These are phyloP conservation scores for Rhinopomastus cyanomelas DNA, from an alignment of 2,113 vertebrate genomes.

Conservation along the genomic window DNA sequence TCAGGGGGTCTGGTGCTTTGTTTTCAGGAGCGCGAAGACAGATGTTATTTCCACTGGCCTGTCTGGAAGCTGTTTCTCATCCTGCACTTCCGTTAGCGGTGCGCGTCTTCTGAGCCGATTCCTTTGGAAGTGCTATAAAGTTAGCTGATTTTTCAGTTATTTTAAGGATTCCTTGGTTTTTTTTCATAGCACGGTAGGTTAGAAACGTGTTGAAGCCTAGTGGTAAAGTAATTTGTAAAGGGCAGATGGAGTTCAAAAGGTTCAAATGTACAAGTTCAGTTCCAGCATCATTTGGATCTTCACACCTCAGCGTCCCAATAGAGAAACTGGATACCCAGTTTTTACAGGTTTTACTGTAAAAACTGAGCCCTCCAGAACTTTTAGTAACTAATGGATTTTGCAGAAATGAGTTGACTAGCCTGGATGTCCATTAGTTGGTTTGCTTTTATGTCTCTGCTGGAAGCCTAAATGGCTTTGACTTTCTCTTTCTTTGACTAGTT, in stretches of 20 bases:
- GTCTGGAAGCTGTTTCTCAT: not conserved
- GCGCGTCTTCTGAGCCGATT: slow-evolving; percentile 7
- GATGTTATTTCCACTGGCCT: not conserved
- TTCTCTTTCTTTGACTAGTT: slow-evolving; percentile 43
- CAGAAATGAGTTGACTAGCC: slow-evolving; percentile 77
- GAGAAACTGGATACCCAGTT: slow-evolving; percentile 76
- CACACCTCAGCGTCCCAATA: slow-evolving; percentile 74
- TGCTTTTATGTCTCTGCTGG: slow-evolving; percentile 66
- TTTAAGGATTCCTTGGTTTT: slow-evolving; percentile 7
- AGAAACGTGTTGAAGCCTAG: slow-evolving; percentile 41
- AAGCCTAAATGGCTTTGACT: slow-evolving; percentile 64
- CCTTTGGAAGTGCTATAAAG: slow-evolving; percentile 51
- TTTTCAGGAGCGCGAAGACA: not conserved
- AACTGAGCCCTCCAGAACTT: slow-evolving; percentile 73
- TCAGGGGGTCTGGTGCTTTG: not conserved
- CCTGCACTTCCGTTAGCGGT: not conserved
- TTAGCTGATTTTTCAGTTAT: slow-evolving; percentile 46
- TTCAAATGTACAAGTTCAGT: slow-evolving; percentile 79
- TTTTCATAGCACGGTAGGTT: slow-evolving; percentile 35
- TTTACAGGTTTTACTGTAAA: slow-evolving; percentile 79
- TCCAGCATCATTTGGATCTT: slow-evolving; percentile 75
- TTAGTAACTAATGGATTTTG: slow-evolving; percentile 83
- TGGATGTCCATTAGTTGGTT: slow-evolving; percentile 68
- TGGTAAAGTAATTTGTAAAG: slow-evolving; percentile 69
- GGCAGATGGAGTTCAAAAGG: slow-evolving; percentile 64